Evolutionary conservation across 2,113 vertebrate species (phyloP).

Genomic region (Elgaria multicarinata): DNA sequence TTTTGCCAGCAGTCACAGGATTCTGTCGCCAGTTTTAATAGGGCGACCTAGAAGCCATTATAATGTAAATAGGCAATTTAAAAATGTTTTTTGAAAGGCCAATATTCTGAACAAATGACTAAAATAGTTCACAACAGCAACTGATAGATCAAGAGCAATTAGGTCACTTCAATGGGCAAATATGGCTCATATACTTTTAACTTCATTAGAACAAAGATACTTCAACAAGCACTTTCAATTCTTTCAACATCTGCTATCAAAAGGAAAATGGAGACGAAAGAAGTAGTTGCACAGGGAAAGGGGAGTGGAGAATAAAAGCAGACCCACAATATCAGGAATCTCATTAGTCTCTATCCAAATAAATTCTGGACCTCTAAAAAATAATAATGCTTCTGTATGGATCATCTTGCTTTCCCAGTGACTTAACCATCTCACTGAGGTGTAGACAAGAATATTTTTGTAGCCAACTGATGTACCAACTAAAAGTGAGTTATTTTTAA

Average conservation of each 20-base stretch:
- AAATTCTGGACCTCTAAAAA: not conserved
- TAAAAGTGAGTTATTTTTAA: not conserved
- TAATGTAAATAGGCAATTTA: no score
- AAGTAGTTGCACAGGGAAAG: not conserved
- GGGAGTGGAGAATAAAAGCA: not conserved
- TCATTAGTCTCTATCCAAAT: not conserved
- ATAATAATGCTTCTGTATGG: slow-evolving; percentile 16
- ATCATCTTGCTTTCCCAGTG: not conserved
- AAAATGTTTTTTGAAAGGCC: not conserved
- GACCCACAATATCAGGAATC: not conserved
- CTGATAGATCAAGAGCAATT: not conserved
- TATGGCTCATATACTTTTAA: not conserved
- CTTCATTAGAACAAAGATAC: not conserved
- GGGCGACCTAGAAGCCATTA: no score
- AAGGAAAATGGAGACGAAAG: no score
- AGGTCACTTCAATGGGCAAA: not conserved
- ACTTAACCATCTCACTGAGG: not conserved
- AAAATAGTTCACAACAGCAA: not conserved
- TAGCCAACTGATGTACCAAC: not conserved
- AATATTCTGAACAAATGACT: not conserved
- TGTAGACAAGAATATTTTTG: not conserved
- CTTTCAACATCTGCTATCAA: not conserved
- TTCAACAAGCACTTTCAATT: not conserved
- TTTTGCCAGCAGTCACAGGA: not conserved
- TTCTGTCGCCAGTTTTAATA: slow-evolving; percentile 41